These are phyloP conservation scores for Amblyteles armatorius DNA, from an alignment of 2,888 invertebrate genomes.

Conservation along the genomic window DNA sequence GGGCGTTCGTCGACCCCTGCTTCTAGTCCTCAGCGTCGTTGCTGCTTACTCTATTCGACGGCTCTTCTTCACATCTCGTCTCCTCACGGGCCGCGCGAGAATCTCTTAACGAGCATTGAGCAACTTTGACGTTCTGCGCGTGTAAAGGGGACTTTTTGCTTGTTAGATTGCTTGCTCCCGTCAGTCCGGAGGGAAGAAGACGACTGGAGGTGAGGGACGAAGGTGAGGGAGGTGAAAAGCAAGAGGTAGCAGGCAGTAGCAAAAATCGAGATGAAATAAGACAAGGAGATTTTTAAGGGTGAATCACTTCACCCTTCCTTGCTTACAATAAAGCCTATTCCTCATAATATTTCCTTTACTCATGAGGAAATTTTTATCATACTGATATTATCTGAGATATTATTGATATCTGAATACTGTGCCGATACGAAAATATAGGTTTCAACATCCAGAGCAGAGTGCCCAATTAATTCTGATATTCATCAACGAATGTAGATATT, in stretches of 20 bases:
- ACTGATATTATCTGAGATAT: too few relatives aligned
- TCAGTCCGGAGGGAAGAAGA: slow-evolving; percentile 45
- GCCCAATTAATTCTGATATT: not conserved
- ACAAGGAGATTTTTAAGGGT: not conserved
- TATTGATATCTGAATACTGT: too few relatives aligned
- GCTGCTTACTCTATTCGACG: slow-evolving; percentile 37
- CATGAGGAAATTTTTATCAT: too few relatives aligned
- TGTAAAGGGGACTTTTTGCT: slow-evolving; percentile 77
- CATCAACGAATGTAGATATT: not conserved
- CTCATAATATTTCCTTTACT: too few relatives aligned
- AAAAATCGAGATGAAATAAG: slow-evolving; percentile 11
- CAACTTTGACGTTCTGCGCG: slow-evolving; percentile 69
- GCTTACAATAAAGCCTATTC: too few relatives aligned
- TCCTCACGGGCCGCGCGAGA: slow-evolving; percentile 55
- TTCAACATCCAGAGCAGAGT: too few relatives aligned
- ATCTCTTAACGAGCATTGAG: slow-evolving; percentile 79
- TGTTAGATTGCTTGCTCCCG: slow-evolving; percentile 80
- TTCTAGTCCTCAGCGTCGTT: slow-evolving; percentile 33
- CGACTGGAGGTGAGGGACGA: not conserved
- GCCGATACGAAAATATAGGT: too few relatives aligned
- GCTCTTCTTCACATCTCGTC: slow-evolving; percentile 51
- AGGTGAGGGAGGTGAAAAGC: slow-evolving; percentile 1
- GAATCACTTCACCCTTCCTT: too few relatives aligned
- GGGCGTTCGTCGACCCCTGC: slow-evolving; percentile 57
- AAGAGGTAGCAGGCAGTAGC: slow-evolving; percentile 13